These are phyloP conservation scores for Melanostoma mellinum DNA, from an alignment of 2,888 invertebrate genomes.

Conservation along the genomic window DNA sequence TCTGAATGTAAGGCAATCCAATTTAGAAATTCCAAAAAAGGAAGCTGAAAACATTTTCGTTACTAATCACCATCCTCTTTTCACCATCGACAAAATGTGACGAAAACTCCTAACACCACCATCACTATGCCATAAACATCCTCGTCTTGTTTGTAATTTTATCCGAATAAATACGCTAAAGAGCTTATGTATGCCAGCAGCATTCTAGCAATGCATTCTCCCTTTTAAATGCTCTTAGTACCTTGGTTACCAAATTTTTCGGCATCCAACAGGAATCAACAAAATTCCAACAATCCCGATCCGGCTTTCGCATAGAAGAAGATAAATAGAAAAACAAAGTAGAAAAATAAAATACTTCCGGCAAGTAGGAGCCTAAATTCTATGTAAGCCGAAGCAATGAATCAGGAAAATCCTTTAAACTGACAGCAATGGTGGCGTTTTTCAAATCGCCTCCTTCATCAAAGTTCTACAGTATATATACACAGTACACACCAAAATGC, in stretches of 20 bases:
- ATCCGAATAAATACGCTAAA: slow-evolving; percentile 44
- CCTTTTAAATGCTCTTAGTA: slow-evolving; percentile 52
- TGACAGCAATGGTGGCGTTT: not conserved
- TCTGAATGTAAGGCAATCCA: too few species aligned
- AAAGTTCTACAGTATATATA: not conserved
- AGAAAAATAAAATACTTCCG: slow-evolving; percentile 29
- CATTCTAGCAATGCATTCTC: slow-evolving; percentile 25
- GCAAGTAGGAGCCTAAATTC: slow-evolving; percentile 31
- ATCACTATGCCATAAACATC: not conserved
- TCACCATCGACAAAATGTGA: slow-evolving; percentile 23
- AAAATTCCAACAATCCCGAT: slow-evolving; percentile 51
- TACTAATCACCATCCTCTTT: slow-evolving; percentile 28
- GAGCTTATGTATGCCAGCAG: slow-evolving; percentile 38
- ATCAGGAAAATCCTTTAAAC: slow-evolving; percentile 40
- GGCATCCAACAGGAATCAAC: slow-evolving; percentile 27
- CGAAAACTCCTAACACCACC: slow-evolving; percentile 12
- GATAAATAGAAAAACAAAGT: not conserved
- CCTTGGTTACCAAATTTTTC: slow-evolving; percentile 29
- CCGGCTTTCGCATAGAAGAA: not conserved
- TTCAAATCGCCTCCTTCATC: slow-evolving; percentile 18
- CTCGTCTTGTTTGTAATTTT: slow-evolving; percentile 23
- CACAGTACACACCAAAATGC: slow-evolving; percentile 19
- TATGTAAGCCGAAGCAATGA: slow-evolving; percentile 55
- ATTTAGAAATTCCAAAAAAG: not conserved
- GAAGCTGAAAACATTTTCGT: slow-evolving; percentile 5